phyloP scores from a whole-genome alignment of 2,797 vertebrate genomes.

The Dermochelys coriacea region DNA sequence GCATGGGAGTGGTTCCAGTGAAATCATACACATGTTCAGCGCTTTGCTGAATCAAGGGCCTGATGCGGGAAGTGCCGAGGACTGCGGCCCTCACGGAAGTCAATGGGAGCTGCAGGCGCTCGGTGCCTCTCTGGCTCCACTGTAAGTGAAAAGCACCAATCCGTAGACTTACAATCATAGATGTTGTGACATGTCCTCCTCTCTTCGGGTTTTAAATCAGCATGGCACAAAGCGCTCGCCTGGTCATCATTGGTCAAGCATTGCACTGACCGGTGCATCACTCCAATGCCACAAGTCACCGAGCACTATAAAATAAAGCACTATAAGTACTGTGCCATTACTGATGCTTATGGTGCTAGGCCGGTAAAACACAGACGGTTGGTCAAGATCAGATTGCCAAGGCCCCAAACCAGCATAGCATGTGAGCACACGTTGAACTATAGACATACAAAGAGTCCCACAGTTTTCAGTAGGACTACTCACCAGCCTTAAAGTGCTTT shows the following conservation, averaged over 20 bases:
- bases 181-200: slow-evolving; percentile 84
- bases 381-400: neutral
- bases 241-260: slow-evolving; percentile 87
- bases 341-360: neutral
- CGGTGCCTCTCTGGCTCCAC: neutral
- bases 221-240: slow-evolving; percentile 83
- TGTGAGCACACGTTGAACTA: slow-evolving; percentile 9
- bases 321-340: neutral
- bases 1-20: neutral
- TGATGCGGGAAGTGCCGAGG: neutral
- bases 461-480: neutral
- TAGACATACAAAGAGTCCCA: slow-evolving; percentile 5
- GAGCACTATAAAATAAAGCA: slow-evolving; percentile 86
- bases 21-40: neutral
- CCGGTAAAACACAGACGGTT: neutral
- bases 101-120: neutral
- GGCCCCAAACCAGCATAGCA: neutral
- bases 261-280: slow-evolving; percentile 90
- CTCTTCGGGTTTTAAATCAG: slow-evolving; percentile 85
- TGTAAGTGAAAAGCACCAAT: neutral
- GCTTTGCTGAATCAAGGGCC: neutral
- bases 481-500: neutral
- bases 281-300: slow-evolving; percentile 88
- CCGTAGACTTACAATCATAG: slow-evolving; percentile 87
- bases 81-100: neutral